Percentiles rank a stretch among this genome's conserved stretches.
Evolutionary conservation across 2,797 vertebrate genomes (phyloP).

Genomic region (Gambusia yucatana): DNA sequence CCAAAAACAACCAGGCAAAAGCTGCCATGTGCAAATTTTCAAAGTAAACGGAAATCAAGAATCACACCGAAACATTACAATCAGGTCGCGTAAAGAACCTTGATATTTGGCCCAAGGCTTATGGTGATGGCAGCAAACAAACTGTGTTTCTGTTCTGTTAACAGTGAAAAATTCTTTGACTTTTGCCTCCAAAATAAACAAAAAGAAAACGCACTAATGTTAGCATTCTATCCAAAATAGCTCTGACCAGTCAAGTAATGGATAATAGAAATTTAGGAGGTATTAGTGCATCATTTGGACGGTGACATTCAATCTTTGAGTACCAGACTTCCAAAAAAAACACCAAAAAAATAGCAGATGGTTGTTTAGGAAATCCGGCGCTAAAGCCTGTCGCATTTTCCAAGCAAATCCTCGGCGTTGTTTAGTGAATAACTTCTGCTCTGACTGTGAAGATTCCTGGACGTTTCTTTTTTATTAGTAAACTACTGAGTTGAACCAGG

Average conservation of each 20-base stretch:
- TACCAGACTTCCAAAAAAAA: not conserved
- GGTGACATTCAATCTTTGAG: not conserved
- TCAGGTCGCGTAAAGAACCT: slow-evolving; percentile 11
- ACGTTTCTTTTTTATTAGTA: not conserved
- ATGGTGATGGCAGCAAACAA: slow-evolving; percentile 38
- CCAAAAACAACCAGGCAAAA: slow-evolving; percentile 64
- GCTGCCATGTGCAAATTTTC: slow-evolving; percentile 51
- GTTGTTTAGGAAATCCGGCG: not conserved
- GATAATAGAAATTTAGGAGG: not conserved
- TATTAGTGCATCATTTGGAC: not conserved
- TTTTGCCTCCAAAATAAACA: slow-evolving; percentile 38
- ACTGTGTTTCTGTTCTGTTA: slow-evolving; percentile 25
- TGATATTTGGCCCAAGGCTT: slow-evolving; percentile 56
- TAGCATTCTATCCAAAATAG: not conserved
- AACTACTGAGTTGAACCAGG: not conserved
- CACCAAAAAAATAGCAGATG: not conserved
- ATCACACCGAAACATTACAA: slow-evolving; percentile 20
- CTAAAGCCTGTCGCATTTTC: not conserved
- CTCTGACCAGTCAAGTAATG: not conserved
- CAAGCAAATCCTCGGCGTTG: not conserved
- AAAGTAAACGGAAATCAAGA: slow-evolving; percentile 37
- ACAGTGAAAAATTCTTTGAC: slow-evolving; percentile 4
- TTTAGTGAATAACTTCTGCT: not conserved
- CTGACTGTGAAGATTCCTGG: not conserved
- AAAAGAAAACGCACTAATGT: slow-evolving; percentile 13